These are phyloP conservation scores for Xestia ashworthii DNA, from an alignment of 2,888 invertebrate species.

Conservation along the genomic window DNA sequence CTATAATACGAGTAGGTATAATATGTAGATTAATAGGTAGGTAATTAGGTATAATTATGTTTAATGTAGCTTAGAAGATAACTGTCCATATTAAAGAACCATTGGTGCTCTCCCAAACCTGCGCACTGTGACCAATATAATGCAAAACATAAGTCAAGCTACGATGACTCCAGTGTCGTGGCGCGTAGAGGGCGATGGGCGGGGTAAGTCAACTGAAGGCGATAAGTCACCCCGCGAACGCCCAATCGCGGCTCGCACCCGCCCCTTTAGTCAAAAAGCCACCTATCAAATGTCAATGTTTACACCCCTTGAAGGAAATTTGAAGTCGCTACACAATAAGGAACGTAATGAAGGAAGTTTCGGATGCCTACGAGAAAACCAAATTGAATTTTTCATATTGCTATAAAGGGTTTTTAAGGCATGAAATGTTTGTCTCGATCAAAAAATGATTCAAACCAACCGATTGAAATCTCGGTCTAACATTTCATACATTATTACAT, in stretches of 20 bases:
- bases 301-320: slow-evolving; percentile 75
- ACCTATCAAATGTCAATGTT: slow-evolving; percentile 79
- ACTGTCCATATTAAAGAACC: background rate
- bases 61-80: background rate
- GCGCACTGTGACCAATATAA: slow-evolving; percentile 23
- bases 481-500: too few relatives aligned
- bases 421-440: background rate
- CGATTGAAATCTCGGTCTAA: too few relatives aligned
- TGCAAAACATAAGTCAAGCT: slow-evolving; percentile 32
- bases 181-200: slow-evolving; percentile 78
- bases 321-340: slow-evolving; percentile 25
- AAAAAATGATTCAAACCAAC: too few relatives aligned
- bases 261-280: slow-evolving; percentile 89
- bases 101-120: slow-evolving; percentile 25
- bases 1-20: too few relatives aligned
- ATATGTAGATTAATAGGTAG: background rate
- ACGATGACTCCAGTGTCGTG: slow-evolving; percentile 59
- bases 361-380: slow-evolving; percentile 25
- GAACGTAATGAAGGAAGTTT: background rate
- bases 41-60: background rate
- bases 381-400: background rate
- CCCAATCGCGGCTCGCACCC: slow-evolving; percentile 85
- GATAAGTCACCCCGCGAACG: slow-evolving; percentile 87
- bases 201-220: slow-evolving; percentile 87
- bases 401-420: background rate